These are phyloP conservation scores for Prenolepis imparis DNA, from an alignment of 2,888 invertebrate species.

Conservation along the genomic window DNA sequence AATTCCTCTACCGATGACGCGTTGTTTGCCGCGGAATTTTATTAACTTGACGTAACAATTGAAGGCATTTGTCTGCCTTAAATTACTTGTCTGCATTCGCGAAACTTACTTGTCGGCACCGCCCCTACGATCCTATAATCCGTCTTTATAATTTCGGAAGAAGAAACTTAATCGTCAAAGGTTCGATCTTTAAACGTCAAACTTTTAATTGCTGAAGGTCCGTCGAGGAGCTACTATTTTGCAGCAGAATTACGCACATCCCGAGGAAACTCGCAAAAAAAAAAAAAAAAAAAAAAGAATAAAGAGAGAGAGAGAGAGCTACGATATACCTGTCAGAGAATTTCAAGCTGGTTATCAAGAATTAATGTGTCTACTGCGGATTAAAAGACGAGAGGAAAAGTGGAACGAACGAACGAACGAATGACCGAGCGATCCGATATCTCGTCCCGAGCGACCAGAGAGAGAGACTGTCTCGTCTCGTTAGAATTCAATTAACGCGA, in stretches of 20 bases:
- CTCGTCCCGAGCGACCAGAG: not conserved
- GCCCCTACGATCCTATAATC: not conserved
- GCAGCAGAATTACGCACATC: not conserved
- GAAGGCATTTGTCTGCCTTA: not conserved
- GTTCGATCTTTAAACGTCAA: not conserved
- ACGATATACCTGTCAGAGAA: slow-evolving; percentile 19
- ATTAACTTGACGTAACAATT: slow-evolving; percentile 18
- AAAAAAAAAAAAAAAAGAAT: not conserved
- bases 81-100: slow-evolving; percentile 1
- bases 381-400: not conserved
- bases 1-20: slow-evolving; percentile 50
- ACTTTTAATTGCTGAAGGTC: slow-evolving; percentile 4
- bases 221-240: not conserved
- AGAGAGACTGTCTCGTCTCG: slow-evolving; percentile 37
- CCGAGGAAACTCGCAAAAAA: not conserved
- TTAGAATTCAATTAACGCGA: slow-evolving; percentile 62
- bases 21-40: slow-evolving; percentile 8
- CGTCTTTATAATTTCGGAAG: not conserved
- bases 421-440: not conserved
- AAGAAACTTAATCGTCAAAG: not conserved
- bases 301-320: not conserved
- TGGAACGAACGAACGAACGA: not conserved
- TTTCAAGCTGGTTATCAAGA: not conserved
- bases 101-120: not conserved
- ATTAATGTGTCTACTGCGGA: no score